Evolutionary conservation across 2,797 vertebrate genomes (phyloP).

Genomic region (Hydrocynus forskahlii): DNA sequence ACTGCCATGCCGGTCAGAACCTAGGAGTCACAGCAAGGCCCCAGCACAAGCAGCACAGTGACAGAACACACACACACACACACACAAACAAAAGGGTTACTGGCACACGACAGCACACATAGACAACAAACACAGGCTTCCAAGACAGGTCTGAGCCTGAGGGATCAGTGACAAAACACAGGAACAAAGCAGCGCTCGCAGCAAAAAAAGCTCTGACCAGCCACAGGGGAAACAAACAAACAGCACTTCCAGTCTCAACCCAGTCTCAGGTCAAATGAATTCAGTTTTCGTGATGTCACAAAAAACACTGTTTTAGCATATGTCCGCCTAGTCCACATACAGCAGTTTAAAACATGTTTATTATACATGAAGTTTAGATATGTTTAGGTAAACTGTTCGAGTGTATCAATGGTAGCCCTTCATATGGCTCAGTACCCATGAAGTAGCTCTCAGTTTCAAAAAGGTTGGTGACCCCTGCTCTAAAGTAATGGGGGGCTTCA

Average conservation of each 20-base stretch:
- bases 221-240: conserved; percentile 8
- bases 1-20: neutral
- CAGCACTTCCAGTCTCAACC: neutral
- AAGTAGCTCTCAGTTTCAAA: too few species aligned
- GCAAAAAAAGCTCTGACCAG: neutral
- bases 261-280: neutral
- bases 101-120: neutral
- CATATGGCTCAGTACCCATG: too few species aligned
- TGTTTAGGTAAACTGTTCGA: too few species aligned
- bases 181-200: neutral
- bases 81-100: neutral
- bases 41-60: neutral
- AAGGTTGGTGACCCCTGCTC: too few species aligned
- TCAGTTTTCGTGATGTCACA: too few species aligned
- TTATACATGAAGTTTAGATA: too few species aligned
- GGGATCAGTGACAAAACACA: neutral
- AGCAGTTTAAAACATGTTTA: too few species aligned
- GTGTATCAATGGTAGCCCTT: too few species aligned
- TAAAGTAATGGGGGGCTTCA: too few species aligned
- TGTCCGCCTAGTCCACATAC: too few species aligned
- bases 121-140: neutral
- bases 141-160: too few species aligned
- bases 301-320: too few species aligned
- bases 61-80: neutral
- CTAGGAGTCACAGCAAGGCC: neutral